A percentile compares a stretch with the other conserved stretches of the same genome.
Evolutionary conservation across 2,888 invertebrate genomes (phyloP).

Genomic region (Gerris lacustris): DNA sequence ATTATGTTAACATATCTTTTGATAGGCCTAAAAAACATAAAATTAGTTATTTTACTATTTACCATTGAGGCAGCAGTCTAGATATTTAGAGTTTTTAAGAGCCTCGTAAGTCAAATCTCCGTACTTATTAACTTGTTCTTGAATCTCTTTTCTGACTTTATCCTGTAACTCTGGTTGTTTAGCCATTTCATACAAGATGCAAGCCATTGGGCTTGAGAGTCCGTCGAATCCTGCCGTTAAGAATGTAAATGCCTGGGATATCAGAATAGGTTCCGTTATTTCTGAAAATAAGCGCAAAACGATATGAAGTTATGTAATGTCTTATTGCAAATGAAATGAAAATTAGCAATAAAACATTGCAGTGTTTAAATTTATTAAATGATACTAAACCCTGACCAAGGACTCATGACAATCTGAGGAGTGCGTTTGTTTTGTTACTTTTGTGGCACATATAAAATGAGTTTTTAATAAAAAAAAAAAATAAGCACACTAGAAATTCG

Average conservation of each 20-base stretch:
- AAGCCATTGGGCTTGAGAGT: conserved; percentile 47
- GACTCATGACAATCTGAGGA: no score
- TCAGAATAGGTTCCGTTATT: conserved; percentile 41
- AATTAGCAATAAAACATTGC: no score
- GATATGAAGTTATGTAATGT: no score
- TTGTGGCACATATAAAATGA: no score
- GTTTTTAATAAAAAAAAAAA: no score
- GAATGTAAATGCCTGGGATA: conserved; percentile 45
- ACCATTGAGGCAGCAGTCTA: conserved; percentile 46
- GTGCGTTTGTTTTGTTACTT: no score
- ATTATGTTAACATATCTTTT: no score
- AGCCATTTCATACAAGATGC: conserved; percentile 43
- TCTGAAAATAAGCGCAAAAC: conserved; percentile 27
- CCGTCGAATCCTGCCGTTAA: conserved; percentile 52
- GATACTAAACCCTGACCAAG: no score
- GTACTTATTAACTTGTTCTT: conserved; percentile 37
- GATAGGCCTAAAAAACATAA: no score
- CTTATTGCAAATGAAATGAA: no score
- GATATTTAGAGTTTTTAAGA: conserved; percentile 43
- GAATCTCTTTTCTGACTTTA: conserved; percentile 41
- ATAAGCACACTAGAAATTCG: no score
- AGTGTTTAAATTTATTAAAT: no score
- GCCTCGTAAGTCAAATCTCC: conserved; percentile 43
- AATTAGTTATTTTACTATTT: conserved; percentile 14
- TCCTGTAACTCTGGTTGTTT: conserved; percentile 42